phyloP scores from a whole-genome alignment of 2,888 invertebrate genomes.

The Hypsopygia costalis region DNA sequence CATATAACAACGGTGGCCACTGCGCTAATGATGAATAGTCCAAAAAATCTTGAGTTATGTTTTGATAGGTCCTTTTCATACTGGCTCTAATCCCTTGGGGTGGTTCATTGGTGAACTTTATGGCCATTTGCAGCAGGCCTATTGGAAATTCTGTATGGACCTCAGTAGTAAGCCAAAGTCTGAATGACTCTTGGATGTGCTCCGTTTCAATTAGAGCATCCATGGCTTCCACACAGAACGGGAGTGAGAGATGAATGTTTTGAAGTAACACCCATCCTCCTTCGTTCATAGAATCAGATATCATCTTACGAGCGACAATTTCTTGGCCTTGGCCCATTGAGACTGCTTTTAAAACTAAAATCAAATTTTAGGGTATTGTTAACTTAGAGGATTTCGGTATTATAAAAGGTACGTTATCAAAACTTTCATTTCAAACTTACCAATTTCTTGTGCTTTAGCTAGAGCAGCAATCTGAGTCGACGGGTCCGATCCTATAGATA shows the following conservation, averaged over 20 bases:
- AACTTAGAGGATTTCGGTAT: too few species aligned
- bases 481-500: constrained; percentile 98
- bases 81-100: constrained; percentile 96
- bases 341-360: constrained; percentile 87
- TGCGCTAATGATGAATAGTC: constrained; percentile 95
- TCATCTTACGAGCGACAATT: constrained; percentile 89
- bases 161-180: constrained; percentile 97
- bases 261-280: constrained; percentile 97
- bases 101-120: constrained; percentile 98
- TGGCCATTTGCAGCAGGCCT: constrained; percentile 92
- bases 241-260: constrained; percentile 97
- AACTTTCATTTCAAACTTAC: too few species aligned
- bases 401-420: too few species aligned
- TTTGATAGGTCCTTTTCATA: constrained; percentile 95
- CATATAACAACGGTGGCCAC: constrained; percentile 96
- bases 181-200: constrained; percentile 89
- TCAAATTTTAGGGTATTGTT: constrained; percentile 2
- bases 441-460: constrained; percentile 91
- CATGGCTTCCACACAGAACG: constrained; percentile 96
- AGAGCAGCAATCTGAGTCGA: constrained; percentile 94
- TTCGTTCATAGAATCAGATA: constrained; percentile 87
- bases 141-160: constrained; percentile 97
- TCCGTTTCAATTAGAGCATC: constrained; percentile 93
- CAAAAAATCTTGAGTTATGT: constrained; percentile 92
- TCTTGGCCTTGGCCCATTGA: constrained; percentile 99